A percentile compares a stretch with the other conserved stretches of the same genome.
Conservation (phyloP, 2,113 vertebrate species). For the Hyla sarda region DNA sequence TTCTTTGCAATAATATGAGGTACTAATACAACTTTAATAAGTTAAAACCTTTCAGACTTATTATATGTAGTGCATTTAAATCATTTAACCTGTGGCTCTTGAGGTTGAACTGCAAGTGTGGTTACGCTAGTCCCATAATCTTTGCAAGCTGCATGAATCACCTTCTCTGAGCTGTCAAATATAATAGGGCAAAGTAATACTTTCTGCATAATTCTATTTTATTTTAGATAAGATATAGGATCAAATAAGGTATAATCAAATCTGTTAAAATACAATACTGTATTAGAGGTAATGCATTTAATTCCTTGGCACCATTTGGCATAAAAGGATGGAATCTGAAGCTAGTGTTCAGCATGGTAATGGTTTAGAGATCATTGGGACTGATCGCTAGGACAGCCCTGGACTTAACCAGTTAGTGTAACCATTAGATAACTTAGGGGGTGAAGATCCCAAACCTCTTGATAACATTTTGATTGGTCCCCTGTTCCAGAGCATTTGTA, state of each 20-base stretch:
- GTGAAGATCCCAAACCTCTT: too few species aligned
- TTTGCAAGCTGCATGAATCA: background rate
- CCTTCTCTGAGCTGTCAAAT: background rate
- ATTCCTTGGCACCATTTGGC: background rate
- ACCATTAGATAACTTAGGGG: too few species aligned
- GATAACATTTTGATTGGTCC: too few species aligned
- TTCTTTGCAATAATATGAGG: background rate
- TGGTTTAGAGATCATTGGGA: too few species aligned
- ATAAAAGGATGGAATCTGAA: background rate
- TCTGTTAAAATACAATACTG: background rate
- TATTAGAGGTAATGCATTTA: background rate
- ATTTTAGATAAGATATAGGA: background rate
- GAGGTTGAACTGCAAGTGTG: background rate
- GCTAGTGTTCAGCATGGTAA: background rate
- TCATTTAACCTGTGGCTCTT: background rate
- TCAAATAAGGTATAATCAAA: background rate
- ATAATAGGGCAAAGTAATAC: background rate
- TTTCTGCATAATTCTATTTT: background rate
- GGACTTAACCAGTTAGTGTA: too few species aligned
- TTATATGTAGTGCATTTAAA: background rate
- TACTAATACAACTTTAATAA: background rate
- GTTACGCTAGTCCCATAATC: background rate
- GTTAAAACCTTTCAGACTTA: background rate
- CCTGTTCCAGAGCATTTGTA: too few species aligned
- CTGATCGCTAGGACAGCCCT: too few species aligned